Evolutionary conservation across 2,888 invertebrate genomes (phyloP), one percentile per base, ranked within the genome.

Genomic region (Dugesia japonica): DNA sequence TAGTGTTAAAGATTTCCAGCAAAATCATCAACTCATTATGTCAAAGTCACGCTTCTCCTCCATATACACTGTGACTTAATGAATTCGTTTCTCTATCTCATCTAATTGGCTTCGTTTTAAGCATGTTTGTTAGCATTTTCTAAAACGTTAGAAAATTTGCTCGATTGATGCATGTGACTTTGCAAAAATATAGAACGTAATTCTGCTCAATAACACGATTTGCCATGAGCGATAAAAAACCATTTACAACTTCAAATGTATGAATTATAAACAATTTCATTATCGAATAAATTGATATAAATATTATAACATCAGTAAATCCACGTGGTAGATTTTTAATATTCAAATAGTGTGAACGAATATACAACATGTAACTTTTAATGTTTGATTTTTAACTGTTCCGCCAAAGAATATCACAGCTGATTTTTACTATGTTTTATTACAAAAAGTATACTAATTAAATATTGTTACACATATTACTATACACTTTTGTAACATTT

Each of bases 21-120:
- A 56, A 56, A 56, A 4, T 56, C 56, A 56, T 56, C 56, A 56
- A 56, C 56, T 56, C 56, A 56, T 56, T 56, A 56, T 56, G 56
- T 56, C 56, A 56, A 56, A 56, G 56, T 56, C 56, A 56, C 56
- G 56, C 56, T 56, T 56, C 56, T 56, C 4, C n/a, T 56, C 56
- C 56, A 56, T 56, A 56, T 56, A 56, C 56, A 13, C 56, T 56
- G 56, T 56, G 56, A 56, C 23, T 56, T 56, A 56, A 56, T 56
- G 56, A 56, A 56, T 56, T 56, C 56, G 56, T 56, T 56, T 56
- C 56, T 4, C 56, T 56, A 56, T 56, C 56, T 56, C 56, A 9
- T 56, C 56, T 56, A 56, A 56, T 56, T 56, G 56, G 56, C 56
- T 56, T 56, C 56, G 56, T 56, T 56, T 56, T 56, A 56, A 56